Percentiles rank a stretch among this genome's conserved stretches.
phyloP scores from a whole-genome alignment of 2,888 invertebrate species.

The Lochmaea capreae region DNA sequence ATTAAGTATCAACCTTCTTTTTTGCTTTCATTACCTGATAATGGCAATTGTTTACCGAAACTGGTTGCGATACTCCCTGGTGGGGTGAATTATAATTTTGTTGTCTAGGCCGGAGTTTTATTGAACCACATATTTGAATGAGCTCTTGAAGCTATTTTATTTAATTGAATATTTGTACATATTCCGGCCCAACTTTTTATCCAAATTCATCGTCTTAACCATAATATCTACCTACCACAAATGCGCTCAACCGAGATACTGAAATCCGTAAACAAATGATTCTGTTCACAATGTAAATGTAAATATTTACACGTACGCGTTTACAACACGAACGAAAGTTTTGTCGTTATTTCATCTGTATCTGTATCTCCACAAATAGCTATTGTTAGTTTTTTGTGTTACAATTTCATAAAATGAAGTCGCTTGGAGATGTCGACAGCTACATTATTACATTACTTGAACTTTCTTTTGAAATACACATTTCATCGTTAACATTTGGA shows the following conservation, averaged over 20 bases:
- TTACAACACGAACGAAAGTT: conserved; percentile 4
- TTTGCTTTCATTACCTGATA: too few relatives aligned
- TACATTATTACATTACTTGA: not conserved
- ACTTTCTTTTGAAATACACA: not conserved
- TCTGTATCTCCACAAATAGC: not conserved
- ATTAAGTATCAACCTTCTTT: too few relatives aligned
- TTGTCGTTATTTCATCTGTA: not conserved
- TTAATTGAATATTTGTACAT: too few relatives aligned
- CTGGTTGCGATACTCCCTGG: too few relatives aligned
- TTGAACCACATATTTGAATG: too few relatives aligned
- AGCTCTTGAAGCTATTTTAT: too few relatives aligned
- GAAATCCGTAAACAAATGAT: conserved; percentile 13
- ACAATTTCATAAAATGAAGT: conserved; percentile 2
- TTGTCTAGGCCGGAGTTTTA: too few relatives aligned
- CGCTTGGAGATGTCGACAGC: not conserved
- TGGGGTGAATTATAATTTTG: too few relatives aligned
- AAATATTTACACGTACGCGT: not conserved
- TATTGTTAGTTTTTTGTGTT: not conserved
- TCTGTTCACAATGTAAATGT: not conserved
- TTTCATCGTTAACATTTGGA: too few relatives aligned
- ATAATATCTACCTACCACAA: not conserved
- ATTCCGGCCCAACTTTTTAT: too few relatives aligned
- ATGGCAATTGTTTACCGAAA: too few relatives aligned
- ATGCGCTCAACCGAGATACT: not conserved
- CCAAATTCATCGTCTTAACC: not conserved